phyloP scores from a whole-genome alignment of 2,888 invertebrate species.

The Diploptera punctata region DNA sequence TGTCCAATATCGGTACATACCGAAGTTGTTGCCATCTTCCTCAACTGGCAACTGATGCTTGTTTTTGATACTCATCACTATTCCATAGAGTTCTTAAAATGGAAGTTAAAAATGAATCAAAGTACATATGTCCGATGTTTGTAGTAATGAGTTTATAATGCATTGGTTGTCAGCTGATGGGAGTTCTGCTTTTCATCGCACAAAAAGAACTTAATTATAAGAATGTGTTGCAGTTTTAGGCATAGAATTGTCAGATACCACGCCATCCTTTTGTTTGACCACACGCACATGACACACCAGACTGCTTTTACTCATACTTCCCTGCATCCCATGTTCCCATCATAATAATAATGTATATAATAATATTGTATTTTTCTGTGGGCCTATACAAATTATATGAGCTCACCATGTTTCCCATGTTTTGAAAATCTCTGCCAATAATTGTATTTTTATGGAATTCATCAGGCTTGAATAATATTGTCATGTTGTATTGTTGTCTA shows the following conservation, averaged over 20 bases:
- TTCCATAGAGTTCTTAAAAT: too few species aligned
- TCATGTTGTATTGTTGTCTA: slow-evolving; percentile 40
- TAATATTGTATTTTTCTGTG: slow-evolving; percentile 39
- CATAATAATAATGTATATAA: slow-evolving; percentile 16
- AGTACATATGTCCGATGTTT: too few species aligned
- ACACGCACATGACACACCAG: not conserved
- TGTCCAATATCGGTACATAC: slow-evolving; percentile 2
- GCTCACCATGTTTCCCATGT: slow-evolving; percentile 33
- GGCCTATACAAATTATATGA: slow-evolving; percentile 34
- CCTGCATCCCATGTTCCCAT: not conserved
- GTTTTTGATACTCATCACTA: too few species aligned
- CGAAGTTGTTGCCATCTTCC: slow-evolving; percentile 2
- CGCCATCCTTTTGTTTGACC: not conserved
- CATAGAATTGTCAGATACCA: not conserved
- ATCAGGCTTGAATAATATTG: slow-evolving; percentile 36
- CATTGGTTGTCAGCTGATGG: slow-evolving; percentile 21
- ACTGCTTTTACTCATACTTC: not conserved
- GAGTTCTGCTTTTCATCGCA: slow-evolving; percentile 27
- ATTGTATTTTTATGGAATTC: slow-evolving; percentile 42
- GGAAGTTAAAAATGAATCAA: too few species aligned
- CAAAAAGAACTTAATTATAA: slow-evolving; percentile 25
- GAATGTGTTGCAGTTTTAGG: not conserved
- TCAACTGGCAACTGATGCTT: slow-evolving; percentile 3
- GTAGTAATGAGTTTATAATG: too few species aligned
- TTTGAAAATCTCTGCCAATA: slow-evolving; percentile 39